Evolutionary conservation across 1,140 invertebrate genomes (phyloP).

Genomic region (Megalonaias nervosa): DNA sequence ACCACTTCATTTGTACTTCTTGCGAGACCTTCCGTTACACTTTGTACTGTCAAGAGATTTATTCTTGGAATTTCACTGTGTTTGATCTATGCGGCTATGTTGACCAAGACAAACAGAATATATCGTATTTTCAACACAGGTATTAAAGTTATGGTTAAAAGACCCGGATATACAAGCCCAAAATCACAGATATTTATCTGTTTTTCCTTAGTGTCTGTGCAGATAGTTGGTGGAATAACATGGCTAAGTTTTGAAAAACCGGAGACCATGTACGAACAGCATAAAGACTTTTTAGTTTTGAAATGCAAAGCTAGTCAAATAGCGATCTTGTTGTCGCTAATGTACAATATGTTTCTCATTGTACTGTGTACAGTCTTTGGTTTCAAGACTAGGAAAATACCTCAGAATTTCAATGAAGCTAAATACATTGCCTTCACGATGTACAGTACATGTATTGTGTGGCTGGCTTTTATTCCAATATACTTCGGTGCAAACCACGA

Average conservation of each 20-base stretch:
- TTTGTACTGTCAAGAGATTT: conserved; percentile 78
- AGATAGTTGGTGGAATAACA: conserved; percentile 71
- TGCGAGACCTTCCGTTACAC: conserved; percentile 74
- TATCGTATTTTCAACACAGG: conserved; percentile 81
- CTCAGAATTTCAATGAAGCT: conserved; percentile 97
- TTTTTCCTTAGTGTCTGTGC: conserved; percentile 78
- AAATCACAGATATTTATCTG: conserved; percentile 95
- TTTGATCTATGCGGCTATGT: conserved; percentile 82
- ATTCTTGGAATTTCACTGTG: conserved; percentile 80
- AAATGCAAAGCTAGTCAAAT: conserved; percentile 81
- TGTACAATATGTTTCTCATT: conserved; percentile 83
- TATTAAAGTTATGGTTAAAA: conserved; percentile 85
- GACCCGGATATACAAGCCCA: conserved; percentile 94
- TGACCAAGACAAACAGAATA: conserved; percentile 85
- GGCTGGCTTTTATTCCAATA: conserved; percentile 83
- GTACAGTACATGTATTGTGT: conserved; percentile 90
- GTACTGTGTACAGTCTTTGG: conserved; percentile 84
- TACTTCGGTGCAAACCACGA: conserved; percentile 76
- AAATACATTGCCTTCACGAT: conserved; percentile 96
- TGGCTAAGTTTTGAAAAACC: conserved; percentile 77
- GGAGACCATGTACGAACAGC: conserved; percentile 53
- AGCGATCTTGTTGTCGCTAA: conserved; percentile 82
- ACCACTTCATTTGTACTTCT: conserved; percentile 68
- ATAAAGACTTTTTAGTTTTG: conserved; percentile 72
- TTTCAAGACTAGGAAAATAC: conserved; percentile 89